Percentiles rank a stretch among this genome's conserved stretches.
Evolutionary conservation across 2,888 invertebrate genomes (phyloP).

Genomic region (Artemia sinica): DNA sequence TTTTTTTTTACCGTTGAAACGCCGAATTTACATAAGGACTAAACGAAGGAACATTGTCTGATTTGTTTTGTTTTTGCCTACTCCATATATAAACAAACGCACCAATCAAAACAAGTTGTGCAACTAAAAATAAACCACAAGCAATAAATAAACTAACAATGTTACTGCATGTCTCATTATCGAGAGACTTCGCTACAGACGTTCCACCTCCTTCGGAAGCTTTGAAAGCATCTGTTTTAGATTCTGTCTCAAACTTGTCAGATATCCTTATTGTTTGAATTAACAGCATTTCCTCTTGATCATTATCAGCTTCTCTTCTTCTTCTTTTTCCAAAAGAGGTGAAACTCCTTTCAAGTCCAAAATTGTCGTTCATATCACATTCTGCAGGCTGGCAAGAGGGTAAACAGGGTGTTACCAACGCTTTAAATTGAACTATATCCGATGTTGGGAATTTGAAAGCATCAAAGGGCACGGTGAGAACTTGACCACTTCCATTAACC

Average conservation of each 20-base stretch:
- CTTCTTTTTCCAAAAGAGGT: slow-evolving; percentile 26
- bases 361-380: slow-evolving; percentile 31
- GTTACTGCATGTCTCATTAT: slow-evolving; percentile 27
- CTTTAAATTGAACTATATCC: slow-evolving; percentile 33
- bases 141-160: slow-evolving; percentile 29
- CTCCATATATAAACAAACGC: slow-evolving; percentile 29
- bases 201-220: slow-evolving; percentile 19
- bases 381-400: slow-evolving; percentile 31
- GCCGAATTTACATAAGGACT: slow-evolving; percentile 8
- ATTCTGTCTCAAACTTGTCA: slow-evolving; percentile 28
- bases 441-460: slow-evolving; percentile 34
- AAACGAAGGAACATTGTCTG: slow-evolving; percentile 23
- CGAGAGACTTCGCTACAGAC: background rate
- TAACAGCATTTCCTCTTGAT: slow-evolving; percentile 27
- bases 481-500: slow-evolving; percentile 23
- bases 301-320: slow-evolving; percentile 22
- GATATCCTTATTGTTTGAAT: slow-evolving; percentile 29
- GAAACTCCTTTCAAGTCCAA: slow-evolving; percentile 30
- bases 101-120: slow-evolving; percentile 29
- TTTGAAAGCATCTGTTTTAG: slow-evolving; percentile 3
- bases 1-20: too few species aligned
- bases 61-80: slow-evolving; percentile 25
- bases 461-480: slow-evolving; percentile 32
- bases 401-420: slow-evolving; percentile 32
- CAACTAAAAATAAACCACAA: slow-evolving; percentile 29